Percentiles rank a stretch among this genome's conserved stretches.
Evolutionary conservation across 2,888 invertebrate genomes (phyloP).

Genomic region (Parnassius mnemosyne): DNA sequence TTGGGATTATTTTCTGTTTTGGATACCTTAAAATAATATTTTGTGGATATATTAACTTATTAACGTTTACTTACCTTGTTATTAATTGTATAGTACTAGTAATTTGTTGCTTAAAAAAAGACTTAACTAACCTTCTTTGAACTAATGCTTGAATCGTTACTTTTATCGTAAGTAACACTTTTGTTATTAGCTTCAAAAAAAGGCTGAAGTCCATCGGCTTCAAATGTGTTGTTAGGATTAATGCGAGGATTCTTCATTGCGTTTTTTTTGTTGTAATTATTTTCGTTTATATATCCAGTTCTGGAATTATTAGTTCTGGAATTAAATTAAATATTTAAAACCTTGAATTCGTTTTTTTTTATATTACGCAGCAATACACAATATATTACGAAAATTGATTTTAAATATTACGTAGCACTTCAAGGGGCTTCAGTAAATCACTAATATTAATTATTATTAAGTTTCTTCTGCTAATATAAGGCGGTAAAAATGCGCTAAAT

Average conservation of each 20-base stretch:
- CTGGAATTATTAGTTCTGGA: background rate
- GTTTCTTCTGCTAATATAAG: background rate
- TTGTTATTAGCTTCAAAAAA: background rate
- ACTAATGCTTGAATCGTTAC: background rate
- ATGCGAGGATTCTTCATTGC: background rate
- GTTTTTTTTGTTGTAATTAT: background rate
- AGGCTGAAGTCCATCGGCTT: background rate
- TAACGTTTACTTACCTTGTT: too few species aligned
- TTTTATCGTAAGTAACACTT: background rate
- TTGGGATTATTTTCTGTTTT: background rate
- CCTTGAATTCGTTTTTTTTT: background rate
- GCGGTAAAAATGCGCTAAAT: slow-evolving; percentile 12
- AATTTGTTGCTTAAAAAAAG: too few species aligned
- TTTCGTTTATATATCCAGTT: background rate
- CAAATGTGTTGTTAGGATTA: background rate
- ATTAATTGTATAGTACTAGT: too few species aligned
- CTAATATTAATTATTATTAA: slow-evolving; percentile 3
- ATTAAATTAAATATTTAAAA: slow-evolving; percentile 4
- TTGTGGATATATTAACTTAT: too few species aligned
- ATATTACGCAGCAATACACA: too few species aligned
- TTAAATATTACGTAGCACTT: slow-evolving; percentile 11
- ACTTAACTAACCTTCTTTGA: background rate
- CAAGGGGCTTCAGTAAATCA: slow-evolving; percentile 9
- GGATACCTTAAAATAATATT: background rate
- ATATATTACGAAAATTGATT: too few species aligned